These are phyloP conservation scores for Leuciscus idus DNA, from an alignment of 2,113 vertebrate genomes.

Conservation along the genomic window DNA sequence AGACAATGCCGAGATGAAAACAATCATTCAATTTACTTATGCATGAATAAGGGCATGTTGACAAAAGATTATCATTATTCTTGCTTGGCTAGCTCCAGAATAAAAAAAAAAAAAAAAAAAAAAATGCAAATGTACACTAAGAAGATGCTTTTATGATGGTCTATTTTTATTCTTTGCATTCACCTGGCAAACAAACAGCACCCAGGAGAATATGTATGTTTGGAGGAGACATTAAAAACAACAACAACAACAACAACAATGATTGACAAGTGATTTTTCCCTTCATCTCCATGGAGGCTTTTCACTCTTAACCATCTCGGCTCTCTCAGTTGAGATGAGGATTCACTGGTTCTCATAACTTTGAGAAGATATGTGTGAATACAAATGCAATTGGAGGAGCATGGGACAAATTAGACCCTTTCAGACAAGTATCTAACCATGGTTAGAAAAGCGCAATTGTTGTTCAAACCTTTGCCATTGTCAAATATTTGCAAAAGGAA, in stretches of 20 bases:
- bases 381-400: not conserved
- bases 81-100: slow-evolving; percentile 20
- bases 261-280: slow-evolving; percentile 52
- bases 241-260: slow-evolving; percentile 48
- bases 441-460: not conserved
- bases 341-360: slow-evolving; percentile 46
- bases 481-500: not conserved
- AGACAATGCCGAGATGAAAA: slow-evolving; percentile 7
- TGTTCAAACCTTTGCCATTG: not conserved
- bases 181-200: slow-evolving; percentile 46
- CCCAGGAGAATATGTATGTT: slow-evolving; percentile 46
- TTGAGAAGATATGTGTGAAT: not conserved
- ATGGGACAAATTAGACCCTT: not conserved
- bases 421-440: not conserved
- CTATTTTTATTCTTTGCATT: slow-evolving; percentile 58
- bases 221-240: slow-evolving; percentile 37
- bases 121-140: slow-evolving; percentile 46
- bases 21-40: slow-evolving; percentile 19
- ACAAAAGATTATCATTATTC: slow-evolving; percentile 44
- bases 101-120: slow-evolving; percentile 51
- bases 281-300: slow-evolving; percentile 26
- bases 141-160: slow-evolving; percentile 48
- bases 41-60: slow-evolving; percentile 29
- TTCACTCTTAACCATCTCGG: slow-evolving; percentile 44
- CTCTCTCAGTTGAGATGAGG: slow-evolving; percentile 44